Conservation (phyloP, 2,113 vertebrate species). For the Seriola dumerili region DNA sequence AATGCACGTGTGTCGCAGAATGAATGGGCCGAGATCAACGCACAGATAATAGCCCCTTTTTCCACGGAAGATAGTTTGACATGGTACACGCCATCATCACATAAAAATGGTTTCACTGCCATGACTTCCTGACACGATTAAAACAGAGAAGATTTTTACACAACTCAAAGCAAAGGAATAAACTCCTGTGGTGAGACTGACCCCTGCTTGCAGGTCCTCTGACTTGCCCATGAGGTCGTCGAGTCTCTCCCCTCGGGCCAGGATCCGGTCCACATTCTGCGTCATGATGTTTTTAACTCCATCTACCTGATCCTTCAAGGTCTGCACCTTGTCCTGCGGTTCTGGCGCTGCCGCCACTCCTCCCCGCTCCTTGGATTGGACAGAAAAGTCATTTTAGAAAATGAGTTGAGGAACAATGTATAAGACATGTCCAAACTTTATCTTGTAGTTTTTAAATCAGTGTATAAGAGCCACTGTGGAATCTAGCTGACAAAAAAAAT, state of each 20-base stretch:
- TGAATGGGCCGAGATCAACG: too few species aligned
- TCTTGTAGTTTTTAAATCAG: background rate
- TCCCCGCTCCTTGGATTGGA: constrained; percentile 69
- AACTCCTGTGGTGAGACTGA: constrained; percentile 70
- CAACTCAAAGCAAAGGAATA: background rate
- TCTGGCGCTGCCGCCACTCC: constrained; percentile 34
- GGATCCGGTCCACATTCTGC: constrained; percentile 93
- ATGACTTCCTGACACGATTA: too few species aligned
- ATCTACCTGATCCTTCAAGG: constrained; percentile 90
- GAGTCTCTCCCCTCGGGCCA: constrained; percentile 92
- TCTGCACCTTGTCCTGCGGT: constrained; percentile 79
- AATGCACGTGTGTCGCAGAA: too few species aligned
- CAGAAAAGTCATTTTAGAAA: background rate
- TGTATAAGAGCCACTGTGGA: background rate
- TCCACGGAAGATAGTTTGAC: background rate
- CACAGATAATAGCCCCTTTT: background rate
- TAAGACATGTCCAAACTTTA: background rate
- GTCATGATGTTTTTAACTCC: constrained; percentile 94
- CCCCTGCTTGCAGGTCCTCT: constrained; percentile 92
- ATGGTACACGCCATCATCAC: too few species aligned
- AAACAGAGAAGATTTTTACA: background rate
- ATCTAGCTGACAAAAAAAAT: background rate
- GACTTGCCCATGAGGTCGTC: constrained; percentile 94
- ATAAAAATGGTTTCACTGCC: too few species aligned
- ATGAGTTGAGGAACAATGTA: background rate